These are phyloP conservation scores for Manis crassicaudata DNA, from an alignment of 2,797 vertebrate genomes.

Conservation along the genomic window DNA sequence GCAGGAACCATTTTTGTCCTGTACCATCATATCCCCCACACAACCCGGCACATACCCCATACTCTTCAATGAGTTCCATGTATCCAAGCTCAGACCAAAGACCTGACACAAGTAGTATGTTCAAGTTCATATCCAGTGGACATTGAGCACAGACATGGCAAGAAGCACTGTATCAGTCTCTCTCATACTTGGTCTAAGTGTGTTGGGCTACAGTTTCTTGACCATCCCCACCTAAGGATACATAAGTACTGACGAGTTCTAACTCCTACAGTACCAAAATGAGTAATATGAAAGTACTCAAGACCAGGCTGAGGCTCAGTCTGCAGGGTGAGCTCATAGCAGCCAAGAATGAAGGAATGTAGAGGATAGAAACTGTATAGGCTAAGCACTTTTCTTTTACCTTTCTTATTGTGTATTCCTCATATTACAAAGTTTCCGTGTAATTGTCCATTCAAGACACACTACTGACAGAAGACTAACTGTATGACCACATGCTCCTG, in stretches of 20 bases:
- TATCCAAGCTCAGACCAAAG: not conserved
- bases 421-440: slow-evolving; percentile 10
- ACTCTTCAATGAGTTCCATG: not conserved
- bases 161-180: not conserved
- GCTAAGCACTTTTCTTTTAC: not conserved
- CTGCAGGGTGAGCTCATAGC: not conserved
- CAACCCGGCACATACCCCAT: no score
- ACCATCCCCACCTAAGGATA: not conserved
- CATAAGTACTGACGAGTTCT: not conserved
- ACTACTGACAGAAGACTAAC: not conserved
- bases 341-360: not conserved
- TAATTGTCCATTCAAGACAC: slow-evolving; percentile 53
- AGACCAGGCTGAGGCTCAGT: not conserved
- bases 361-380: not conserved
- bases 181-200: not conserved
- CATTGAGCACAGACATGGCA: not conserved
- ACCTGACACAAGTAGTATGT: not conserved
- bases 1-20: not conserved
- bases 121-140: not conserved
- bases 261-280: not conserved
- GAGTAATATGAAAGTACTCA: not conserved
- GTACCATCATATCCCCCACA: not conserved
- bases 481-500: not conserved
- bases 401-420: not conserved
- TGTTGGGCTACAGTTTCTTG: not conserved